These are phyloP conservation scores for Brachymystax lenok DNA, from an alignment of 2,797 vertebrate genomes.

Conservation along the genomic window DNA sequence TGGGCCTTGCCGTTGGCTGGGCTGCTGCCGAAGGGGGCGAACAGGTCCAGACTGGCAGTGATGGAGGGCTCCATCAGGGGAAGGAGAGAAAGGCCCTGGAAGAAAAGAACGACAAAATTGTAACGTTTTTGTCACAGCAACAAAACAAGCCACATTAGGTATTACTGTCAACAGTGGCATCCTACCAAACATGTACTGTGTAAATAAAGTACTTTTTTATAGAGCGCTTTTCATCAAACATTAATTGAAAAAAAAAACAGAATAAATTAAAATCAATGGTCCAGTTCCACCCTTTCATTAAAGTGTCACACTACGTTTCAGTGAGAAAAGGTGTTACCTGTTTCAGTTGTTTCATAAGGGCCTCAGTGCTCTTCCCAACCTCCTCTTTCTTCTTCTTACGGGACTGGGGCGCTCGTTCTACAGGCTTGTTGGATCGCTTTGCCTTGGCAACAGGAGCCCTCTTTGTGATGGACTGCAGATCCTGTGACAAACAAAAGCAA, in stretches of 20 bases:
- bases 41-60: slow-evolving; percentile 92
- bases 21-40: slow-evolving; percentile 94
- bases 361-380: slow-evolving; percentile 86
- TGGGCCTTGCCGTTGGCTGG: slow-evolving; percentile 87
- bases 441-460: slow-evolving; percentile 81
- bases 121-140: neutral
- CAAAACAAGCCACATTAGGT: neutral
- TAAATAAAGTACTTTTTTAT: too few relatives aligned
- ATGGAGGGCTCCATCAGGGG: slow-evolving; percentile 95
- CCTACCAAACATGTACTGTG: neutral
- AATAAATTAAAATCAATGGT: neutral
- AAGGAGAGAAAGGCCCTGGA: slow-evolving; percentile 91
- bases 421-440: slow-evolving; percentile 89
- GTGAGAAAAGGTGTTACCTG: slow-evolving; percentile 77
- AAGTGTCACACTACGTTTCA: neutral
- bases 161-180: too few relatives aligned
- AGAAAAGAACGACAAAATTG: neutral
- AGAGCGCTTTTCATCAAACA: too few relatives aligned
- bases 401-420: slow-evolving; percentile 85
- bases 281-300: neutral
- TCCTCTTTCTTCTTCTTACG: slow-evolving; percentile 98
- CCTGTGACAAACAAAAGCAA: slow-evolving; percentile 53
- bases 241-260: neutral
- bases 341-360: slow-evolving; percentile 94
- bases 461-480: slow-evolving; percentile 81